Percentiles rank a stretch among this genome's conserved stretches.
Conservation (phyloP, 2,888 invertebrate species). For the Nomada goodeniana region DNA sequence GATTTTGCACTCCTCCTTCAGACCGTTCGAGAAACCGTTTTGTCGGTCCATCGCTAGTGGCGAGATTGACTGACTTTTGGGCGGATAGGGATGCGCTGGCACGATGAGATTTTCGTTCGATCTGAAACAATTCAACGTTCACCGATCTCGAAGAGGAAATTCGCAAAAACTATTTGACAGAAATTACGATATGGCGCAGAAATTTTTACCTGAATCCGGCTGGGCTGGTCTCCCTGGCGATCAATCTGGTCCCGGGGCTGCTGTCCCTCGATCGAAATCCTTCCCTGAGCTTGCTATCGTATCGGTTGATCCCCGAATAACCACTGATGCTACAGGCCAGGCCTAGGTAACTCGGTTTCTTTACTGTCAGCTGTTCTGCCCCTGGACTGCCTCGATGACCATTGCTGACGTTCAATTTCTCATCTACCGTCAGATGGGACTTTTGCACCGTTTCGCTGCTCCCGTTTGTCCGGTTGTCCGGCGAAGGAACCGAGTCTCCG, state of each 20-base stretch:
- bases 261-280: constrained; percentile 85
- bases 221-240: constrained; percentile 81
- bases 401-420: constrained; percentile 74
- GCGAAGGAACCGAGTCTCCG: constrained; percentile 77
- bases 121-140: constrained; percentile 62
- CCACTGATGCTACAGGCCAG: constrained; percentile 96
- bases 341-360: constrained; percentile 95
- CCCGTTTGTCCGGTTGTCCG: constrained; percentile 75
- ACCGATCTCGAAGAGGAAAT: too few species aligned
- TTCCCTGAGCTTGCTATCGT: constrained; percentile 92
- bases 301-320: constrained; percentile 94
- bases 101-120: constrained; percentile 80
- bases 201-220: constrained; percentile 79
- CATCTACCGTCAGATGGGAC: constrained; percentile 66
- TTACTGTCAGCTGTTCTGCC: constrained; percentile 83
- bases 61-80: constrained; percentile 82
- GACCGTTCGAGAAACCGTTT: constrained; percentile 81
- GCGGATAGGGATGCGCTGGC: constrained; percentile 73
- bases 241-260: constrained; percentile 82
- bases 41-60: constrained; percentile 83
- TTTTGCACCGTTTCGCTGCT: constrained; percentile 74
- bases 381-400: constrained; percentile 68
- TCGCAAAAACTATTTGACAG: not conserved
- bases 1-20: constrained; percentile 79
- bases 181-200: not conserved